These are phyloP conservation scores for Drosophila anomalata DNA, from an alignment of 2,888 invertebrate species.

Conservation along the genomic window DNA sequence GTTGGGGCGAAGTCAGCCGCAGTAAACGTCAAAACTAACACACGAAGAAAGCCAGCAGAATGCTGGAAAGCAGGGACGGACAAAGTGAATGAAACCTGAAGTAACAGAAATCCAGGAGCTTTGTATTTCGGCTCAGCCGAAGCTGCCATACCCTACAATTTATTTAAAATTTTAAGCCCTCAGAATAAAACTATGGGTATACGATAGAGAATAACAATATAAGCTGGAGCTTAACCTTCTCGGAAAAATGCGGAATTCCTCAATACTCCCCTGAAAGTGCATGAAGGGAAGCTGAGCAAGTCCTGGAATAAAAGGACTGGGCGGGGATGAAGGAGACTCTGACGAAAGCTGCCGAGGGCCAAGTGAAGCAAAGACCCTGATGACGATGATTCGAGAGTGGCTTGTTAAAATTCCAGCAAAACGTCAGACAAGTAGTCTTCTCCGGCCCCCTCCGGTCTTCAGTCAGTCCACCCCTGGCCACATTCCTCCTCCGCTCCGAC, in stretches of 20 bases:
- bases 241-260: not conserved
- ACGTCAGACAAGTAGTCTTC: conserved; percentile 41
- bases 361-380: conserved; percentile 42
- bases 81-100: conserved; percentile 22
- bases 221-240: no score
- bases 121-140: not conserved
- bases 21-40: conserved; percentile 59
- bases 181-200: not conserved
- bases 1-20: conserved; percentile 53
- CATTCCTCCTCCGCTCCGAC: conserved; percentile 6
- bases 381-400: conserved; percentile 67
- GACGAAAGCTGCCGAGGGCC: conserved; percentile 51
- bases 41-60: conserved; percentile 55
- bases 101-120: not conserved
- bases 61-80: conserved; percentile 52
- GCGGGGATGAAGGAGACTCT: conserved; percentile 6
- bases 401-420: conserved; percentile 77
- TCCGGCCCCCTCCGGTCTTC: not conserved
- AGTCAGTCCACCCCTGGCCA: not conserved
- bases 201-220: no score
- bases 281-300: conserved; percentile 6
- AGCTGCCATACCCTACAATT: not conserved
- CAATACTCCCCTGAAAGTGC: conserved; percentile 5
- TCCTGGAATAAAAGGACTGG: conserved; percentile 2
- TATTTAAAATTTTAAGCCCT: not conserved